Evolutionary conservation across 2,113 vertebrate species (phyloP).

Genomic region (Camelus bactrianus): DNA sequence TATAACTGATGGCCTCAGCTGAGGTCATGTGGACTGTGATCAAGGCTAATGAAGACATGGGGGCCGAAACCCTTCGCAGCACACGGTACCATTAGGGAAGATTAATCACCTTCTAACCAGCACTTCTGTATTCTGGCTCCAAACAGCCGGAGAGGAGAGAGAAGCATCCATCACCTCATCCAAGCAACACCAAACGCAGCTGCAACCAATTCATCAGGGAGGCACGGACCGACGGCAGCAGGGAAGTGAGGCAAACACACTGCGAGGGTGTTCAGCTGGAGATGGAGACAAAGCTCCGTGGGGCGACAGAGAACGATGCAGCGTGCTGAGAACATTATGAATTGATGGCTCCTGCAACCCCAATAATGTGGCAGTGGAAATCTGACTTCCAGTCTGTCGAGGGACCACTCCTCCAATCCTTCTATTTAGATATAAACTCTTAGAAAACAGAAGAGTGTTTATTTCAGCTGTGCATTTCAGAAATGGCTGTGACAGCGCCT

Average conservation of each 20-base stretch:
- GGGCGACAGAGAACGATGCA: accelerated
- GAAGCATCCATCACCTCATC: slow-evolving; percentile 83
- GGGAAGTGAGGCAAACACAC: not conserved
- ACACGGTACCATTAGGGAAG: slow-evolving; percentile 81
- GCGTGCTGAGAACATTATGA: not conserved
- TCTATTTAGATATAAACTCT: not conserved
- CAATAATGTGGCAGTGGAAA: not conserved
- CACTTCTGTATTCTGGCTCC: slow-evolving; percentile 77
- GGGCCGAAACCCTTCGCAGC: slow-evolving; percentile 77
- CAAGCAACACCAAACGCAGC: slow-evolving; percentile 71
- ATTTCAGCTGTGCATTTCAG: not conserved
- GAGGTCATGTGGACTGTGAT: slow-evolving; percentile 81
- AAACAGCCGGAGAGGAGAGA: slow-evolving; percentile 77
- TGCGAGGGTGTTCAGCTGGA: not conserved
- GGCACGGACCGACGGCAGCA: not conserved
- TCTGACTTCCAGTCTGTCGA: not conserved
- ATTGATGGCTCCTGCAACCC: not conserved
- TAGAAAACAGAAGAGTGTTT: not conserved
- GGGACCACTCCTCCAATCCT: too few relatives aligned
- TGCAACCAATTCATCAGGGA: slow-evolving; percentile 54
- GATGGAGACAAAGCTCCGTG: accelerated
- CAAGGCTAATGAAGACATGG: slow-evolving; percentile 84
- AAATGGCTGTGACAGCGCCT: not conserved
- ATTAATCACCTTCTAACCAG: slow-evolving; percentile 85
- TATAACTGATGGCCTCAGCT: slow-evolving; percentile 83